Conservation (phyloP, 2,888 invertebrate genomes). For the Saturnia japonica region DNA sequence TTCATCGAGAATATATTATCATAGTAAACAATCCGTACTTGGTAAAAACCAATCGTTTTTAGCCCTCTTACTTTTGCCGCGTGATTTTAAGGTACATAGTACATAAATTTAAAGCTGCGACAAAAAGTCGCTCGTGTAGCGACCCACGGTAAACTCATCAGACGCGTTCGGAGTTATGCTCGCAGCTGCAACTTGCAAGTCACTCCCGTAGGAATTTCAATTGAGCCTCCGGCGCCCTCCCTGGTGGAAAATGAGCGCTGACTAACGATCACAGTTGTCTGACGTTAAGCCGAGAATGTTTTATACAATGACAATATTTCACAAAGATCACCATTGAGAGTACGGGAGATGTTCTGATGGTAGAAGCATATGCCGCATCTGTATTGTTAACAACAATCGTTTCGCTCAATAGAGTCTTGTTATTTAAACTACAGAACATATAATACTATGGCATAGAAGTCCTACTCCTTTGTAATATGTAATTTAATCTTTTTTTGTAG, state of each 20-base stretch:
- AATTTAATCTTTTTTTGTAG: too few relatives aligned
- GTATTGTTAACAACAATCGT: not conserved
- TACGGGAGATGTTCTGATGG: not conserved
- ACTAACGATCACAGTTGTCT: slow-evolving; percentile 1
- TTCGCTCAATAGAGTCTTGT: not conserved
- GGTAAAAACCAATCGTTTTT: not conserved
- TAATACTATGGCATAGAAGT: not conserved
- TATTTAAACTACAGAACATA: not conserved
- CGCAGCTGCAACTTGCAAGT: slow-evolving; percentile 45
- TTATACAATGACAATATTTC: slow-evolving; percentile 7
- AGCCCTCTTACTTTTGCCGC: not conserved
- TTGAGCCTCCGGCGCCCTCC: slow-evolving; percentile 22
- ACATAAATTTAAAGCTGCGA: not conserved
- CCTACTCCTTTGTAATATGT: too few relatives aligned
- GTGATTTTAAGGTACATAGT: not conserved
- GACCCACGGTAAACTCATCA: slow-evolving; percentile 36
- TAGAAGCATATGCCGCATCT: not conserved
- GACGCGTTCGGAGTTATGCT: slow-evolving; percentile 34
- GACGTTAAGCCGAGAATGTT: not conserved
- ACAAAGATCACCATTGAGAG: not conserved
- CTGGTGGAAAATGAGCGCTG: not conserved
- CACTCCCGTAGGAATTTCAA: slow-evolving; percentile 40
- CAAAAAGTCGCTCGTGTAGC: slow-evolving; percentile 33
- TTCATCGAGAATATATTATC: too few relatives aligned
- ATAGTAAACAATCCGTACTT: too few relatives aligned